Conservation (phyloP, 1,140 invertebrate species). For the Drosophila guanche region DNA sequence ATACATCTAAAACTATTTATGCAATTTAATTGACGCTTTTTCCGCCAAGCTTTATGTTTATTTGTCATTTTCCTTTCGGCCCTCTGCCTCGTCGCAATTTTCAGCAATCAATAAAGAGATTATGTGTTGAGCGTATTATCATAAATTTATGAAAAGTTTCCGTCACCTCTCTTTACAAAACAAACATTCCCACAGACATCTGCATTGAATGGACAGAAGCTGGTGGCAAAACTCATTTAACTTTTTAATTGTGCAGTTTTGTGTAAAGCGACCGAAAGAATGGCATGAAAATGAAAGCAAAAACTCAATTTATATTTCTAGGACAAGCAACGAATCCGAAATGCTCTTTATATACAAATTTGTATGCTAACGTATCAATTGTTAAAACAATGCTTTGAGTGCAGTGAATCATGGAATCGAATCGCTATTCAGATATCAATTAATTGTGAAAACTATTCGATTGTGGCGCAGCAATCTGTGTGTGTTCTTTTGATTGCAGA, state of each 20-base stretch:
- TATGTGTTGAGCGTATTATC: slow-evolving; percentile 56
- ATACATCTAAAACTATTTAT: slow-evolving; percentile 12
- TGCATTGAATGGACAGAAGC: slow-evolving; percentile 40
- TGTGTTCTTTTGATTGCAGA: no score
- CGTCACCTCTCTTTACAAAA: slow-evolving; percentile 18
- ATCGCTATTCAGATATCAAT: no score
- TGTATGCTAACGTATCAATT: background rate
- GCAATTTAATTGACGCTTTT: background rate
- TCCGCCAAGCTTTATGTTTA: background rate
- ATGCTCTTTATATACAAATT: slow-evolving; percentile 8
- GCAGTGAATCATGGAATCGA: no score
- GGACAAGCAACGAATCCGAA: background rate
- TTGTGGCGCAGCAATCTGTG: no score
- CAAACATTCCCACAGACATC: slow-evolving; percentile 12
- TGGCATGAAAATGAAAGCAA: slow-evolving; percentile 20
- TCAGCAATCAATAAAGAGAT: slow-evolving; percentile 62
- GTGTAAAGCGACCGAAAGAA: slow-evolving; percentile 49
- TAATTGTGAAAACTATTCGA: no score
- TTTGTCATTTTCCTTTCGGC: background rate
- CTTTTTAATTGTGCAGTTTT: slow-evolving; percentile 78
- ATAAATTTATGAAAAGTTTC: slow-evolving; percentile 45
- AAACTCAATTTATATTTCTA: background rate
- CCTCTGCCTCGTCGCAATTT: slow-evolving; percentile 9
- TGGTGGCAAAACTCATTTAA: slow-evolving; percentile 67
- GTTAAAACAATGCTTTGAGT: no score